Percentiles rank a stretch among this genome's conserved stretches.
Evolutionary conservation across 2,888 invertebrate genomes (phyloP).

Genomic region (Idaea straminata): DNA sequence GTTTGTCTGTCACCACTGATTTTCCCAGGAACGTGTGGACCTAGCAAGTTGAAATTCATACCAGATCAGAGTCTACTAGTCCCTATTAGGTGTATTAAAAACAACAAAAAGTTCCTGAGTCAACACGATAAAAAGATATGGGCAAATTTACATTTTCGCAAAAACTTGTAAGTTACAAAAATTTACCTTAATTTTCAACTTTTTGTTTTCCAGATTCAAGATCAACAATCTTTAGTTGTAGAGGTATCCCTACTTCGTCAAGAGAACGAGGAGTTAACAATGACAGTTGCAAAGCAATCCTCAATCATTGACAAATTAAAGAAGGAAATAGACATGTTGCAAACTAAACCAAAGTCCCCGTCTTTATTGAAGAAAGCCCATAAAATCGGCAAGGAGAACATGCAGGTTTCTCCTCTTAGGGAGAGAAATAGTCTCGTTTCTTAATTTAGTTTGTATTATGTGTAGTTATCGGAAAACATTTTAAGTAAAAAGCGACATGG

Average conservation of each 20-base stretch:
- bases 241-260: conserved; percentile 71
- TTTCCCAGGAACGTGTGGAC: too few relatives aligned
- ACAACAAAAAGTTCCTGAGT: too few relatives aligned
- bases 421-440: conserved; percentile 61
- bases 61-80: too few relatives aligned
- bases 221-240: conserved; percentile 71
- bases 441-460: neutral
- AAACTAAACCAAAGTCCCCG: conserved; percentile 65
- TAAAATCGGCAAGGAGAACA: conserved; percentile 71
- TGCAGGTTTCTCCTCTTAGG: conserved; percentile 68
- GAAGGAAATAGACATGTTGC: conserved; percentile 59
- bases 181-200: too few relatives aligned
- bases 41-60: too few relatives aligned
- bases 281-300: conserved; percentile 68
- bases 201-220: conserved; percentile 66
- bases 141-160: too few relatives aligned
- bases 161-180: too few relatives aligned
- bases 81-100: too few relatives aligned
- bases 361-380: conserved; percentile 58
- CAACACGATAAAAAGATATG: too few relatives aligned
- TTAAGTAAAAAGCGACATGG: too few relatives aligned
- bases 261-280: conserved; percentile 70
- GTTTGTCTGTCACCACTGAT: too few relatives aligned
- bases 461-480: too few relatives aligned
- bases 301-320: conserved; percentile 70